Evolutionary conservation across 2,888 invertebrate species (phyloP), one percentile per base, ranked within the genome.

Genomic region (Scaptomyza tumidula): DNA sequence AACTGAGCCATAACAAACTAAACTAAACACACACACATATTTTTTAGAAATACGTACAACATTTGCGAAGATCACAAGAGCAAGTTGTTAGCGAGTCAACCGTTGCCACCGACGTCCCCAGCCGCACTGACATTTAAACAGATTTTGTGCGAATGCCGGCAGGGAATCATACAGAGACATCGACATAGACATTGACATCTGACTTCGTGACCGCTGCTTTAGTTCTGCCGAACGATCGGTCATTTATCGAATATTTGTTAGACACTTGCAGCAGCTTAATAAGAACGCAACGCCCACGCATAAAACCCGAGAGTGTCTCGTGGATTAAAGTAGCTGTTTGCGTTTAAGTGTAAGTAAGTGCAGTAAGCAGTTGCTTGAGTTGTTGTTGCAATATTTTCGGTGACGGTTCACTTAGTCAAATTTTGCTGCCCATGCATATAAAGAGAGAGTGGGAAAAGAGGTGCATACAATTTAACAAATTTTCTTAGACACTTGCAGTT

Each of bases 91-190:
- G 59, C 13, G n/a, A 72, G 6, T 53, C 68, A 84, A 81, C 80
- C 77, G 66, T 56, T 71, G 52, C 48, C 62, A 53, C 10, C 77
- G 60, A 71, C 60, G 82, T 74, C 53, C 55, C 39, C 50, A 64
- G 54, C 56, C 66, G 62, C 71, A 81, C 80, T 81, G 73, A 16
- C 53, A 37, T 7, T n/a, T n/a, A 41, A 44, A 24, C 37, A 29
- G 16, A 41, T 14, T 50, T n/a, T 35, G 10, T 37, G 14, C 37
- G n/a, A 48, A 52, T 48, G 35, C 39, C 31, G 29, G 11, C 45
- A 41, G 29, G 33, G 57, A 64, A 24, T 19, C 37, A 13, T 33
- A 19, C 19, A 57, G 9, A 57, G 27, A 6, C 33, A 5, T 11
- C 46, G 27, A n/a, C 39, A 16, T 14, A 24, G 24, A n/a, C 31